Base-by-base conservation (phyloP, 2,888 invertebrate species). In the Platerodrilus igneus region DNA sequence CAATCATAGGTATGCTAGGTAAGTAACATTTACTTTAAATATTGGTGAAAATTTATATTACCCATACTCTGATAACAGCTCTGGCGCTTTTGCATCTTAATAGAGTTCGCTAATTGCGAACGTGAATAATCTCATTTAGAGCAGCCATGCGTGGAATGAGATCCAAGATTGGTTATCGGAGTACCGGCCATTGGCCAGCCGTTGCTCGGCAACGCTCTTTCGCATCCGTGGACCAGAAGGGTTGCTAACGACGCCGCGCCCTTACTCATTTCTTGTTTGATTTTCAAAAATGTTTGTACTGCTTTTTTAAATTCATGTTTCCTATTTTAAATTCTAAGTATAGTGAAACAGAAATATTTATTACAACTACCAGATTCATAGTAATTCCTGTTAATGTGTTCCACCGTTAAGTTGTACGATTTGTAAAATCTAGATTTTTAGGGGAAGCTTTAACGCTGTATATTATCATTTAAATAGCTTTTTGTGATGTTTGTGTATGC, bases 1-100 rank as follows among this genome's bases (percentile, higher is more conserved):
- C 62, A 82, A 81, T 71, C 83, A 82, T 72, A 78, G 89, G 76
- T 89, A 78, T 69, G 76, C 76, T 52, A 75, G 78, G 73, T 74
- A 61, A 45, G 54, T 52, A 27, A 30, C n/a, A 21, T n/a, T n/a
- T n/a, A n/a, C n/a, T n/a, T n/a, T n/a, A n/a, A n/a, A n/a, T n/a
- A n/a, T n/a, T n/a, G n/a, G n/a, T n/a, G 5, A 13, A 27, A 15
- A 14, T 26, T 40, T 32, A 10, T 9, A 43, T 38, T 35, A 27
- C 19, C 10, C 22, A 8, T 17, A 14, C 26, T 29, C 16, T 30
- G 28, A 18, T 13, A n/a, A 13, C 32, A 22, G 22, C 41, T 30
- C 19, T 16, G 28, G 21, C 25, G n/a, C 31, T 35, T 44, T 44
- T 44, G 40, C 45, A 45, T 45, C 41, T 45, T 45, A 40, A 41